Evolutionary conservation across 1,140 invertebrate genomes (phyloP), one percentile per base, ranked within the genome.

Genomic region (Procambarus virginalis): DNA sequence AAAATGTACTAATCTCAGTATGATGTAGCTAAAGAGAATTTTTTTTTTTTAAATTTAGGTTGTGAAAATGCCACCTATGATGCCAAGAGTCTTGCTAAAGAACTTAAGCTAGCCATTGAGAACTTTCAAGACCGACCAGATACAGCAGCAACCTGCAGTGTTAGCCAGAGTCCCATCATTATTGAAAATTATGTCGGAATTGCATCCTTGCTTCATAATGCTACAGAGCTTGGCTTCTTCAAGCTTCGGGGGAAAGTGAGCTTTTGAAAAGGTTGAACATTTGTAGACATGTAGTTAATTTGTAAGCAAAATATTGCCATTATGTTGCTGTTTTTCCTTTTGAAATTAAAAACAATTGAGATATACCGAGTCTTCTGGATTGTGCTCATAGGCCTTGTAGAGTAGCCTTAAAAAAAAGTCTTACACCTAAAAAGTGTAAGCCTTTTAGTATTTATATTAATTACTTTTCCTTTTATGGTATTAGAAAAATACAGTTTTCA

Each of bases 191-290:
- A 98, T 92, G 94, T 97, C 2, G 97, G 97, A 14, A 91, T 97
- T 34, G 95, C 96, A 8, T 97, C 97, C 2, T 93, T 97, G 20
- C 95, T 98, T n/a, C 97, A 97, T 93, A 98, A 98, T 94, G 96
- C 96, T 92, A 97, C 96, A 92, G 95, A 95, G 80, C 94, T 98
- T 92, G 97, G 97, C 17, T 98, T 97, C 94, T 97, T 97, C 93
- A 97, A 97, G 94, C 96, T 97, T 73, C 95, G 97, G 91, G 97
- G 97, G 80, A 97, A 97, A 94, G 95, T 97, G 92, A 97, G 97
- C 93, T 98, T 97, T 93, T 98, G 95, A 95, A 77, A 64, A 46
- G 58, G 34, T 86, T 60, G 34, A 64, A 76, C 76, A 76, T 79
- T 45, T 81, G 77, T 76, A 60, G 75, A 64, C 34, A 45, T 86